Conservation (phyloP, 2,113 vertebrate species). For the Oreochromis spilurus region DNA sequence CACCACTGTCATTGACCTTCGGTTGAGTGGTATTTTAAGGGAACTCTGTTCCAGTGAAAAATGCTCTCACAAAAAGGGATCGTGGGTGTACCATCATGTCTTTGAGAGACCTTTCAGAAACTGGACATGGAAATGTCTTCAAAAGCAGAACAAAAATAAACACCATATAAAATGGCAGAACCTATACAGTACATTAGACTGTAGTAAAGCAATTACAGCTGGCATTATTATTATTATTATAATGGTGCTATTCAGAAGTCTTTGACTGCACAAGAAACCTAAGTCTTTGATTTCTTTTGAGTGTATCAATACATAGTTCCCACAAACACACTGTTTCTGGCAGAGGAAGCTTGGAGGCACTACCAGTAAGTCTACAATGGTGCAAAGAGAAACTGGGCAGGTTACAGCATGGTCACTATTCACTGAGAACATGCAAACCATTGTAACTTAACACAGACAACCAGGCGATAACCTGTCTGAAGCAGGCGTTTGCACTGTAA, state of each 20-base stretch:
- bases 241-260: neutral
- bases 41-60: constrained; percentile 16
- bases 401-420: constrained; percentile 12
- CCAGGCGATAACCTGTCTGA: neutral
- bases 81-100: neutral
- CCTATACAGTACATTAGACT: neutral
- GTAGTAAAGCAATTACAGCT: neutral
- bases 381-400: neutral
- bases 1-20: constrained; percentile 54
- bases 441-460: constrained; percentile 10
- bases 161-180: neutral
- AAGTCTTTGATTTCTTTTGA: neutral
- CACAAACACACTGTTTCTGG: neutral
- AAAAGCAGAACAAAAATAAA: neutral
- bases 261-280: neutral
- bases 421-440: neutral
- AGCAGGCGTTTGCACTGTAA: neutral
- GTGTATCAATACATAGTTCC: neutral
- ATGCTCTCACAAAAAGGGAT: neutral
- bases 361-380: neutral
- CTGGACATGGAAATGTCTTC: neutral
- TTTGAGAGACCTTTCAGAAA: neutral
- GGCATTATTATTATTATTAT: neutral
- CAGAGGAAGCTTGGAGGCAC: neutral
- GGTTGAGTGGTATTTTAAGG: constrained; percentile 4